Percentiles rank a stretch among this genome's conserved stretches.
These are phyloP conservation scores for Gambelia wislizenii DNA, from an alignment of 2,797 vertebrate genomes.

Conservation along the genomic window DNA sequence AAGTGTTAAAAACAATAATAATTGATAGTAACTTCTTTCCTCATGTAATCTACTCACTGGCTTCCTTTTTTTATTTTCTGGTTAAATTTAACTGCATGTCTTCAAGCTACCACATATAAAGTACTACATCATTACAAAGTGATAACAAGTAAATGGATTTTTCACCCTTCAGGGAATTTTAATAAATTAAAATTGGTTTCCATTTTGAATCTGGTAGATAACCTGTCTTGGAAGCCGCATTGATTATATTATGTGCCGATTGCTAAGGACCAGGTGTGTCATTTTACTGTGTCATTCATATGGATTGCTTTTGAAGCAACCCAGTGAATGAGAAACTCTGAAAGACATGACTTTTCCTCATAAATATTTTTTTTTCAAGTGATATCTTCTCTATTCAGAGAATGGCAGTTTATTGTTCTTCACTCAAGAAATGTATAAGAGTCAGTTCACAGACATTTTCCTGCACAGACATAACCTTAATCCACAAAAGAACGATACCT, in stretches of 20 bases:
- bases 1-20: slow-evolving; percentile 5
- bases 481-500: too few species aligned
- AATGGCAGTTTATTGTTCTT: background rate
- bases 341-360: background rate
- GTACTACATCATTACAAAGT: background rate
- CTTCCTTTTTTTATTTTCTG: background rate
- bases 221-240: background rate
- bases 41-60: background rate
- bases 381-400: background rate
- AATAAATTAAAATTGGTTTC: slow-evolving; percentile 22
- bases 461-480: background rate
- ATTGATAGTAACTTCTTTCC: background rate
- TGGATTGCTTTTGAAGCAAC: background rate
- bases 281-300: slow-evolving; percentile 7
- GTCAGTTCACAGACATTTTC: background rate
- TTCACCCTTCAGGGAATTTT: slow-evolving; percentile 15
- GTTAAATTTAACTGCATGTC: slow-evolving; percentile 6
- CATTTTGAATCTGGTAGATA: slow-evolving; percentile 25
- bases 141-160: slow-evolving; percentile 25
- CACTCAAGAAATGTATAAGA: background rate
- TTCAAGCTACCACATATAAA: background rate
- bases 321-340: background rate
- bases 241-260: slow-evolving; percentile 3
- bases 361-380: background rate
- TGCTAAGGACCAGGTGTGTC: slow-evolving; percentile 12